Evolutionary conservation across 2,888 invertebrate species (phyloP), one percentile per base, ranked within the genome.

Genomic region (Conomelus anceps): DNA sequence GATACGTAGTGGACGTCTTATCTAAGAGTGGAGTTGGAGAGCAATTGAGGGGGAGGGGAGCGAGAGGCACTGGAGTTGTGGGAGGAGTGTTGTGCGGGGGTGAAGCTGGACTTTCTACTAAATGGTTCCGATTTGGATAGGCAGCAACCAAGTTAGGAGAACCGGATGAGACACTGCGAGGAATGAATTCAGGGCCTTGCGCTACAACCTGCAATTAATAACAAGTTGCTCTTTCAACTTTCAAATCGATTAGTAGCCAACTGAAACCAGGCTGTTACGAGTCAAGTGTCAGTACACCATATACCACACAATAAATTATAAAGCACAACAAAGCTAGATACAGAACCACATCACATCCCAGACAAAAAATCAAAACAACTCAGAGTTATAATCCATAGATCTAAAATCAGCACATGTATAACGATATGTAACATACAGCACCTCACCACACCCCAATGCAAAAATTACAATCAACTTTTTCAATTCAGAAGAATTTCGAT

Each of bases 171-270:
- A 91, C 91, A 92, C 91, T 90, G 93, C 93, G 89, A 92, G 94
- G 94, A 93, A 94, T 94, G 93, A 94, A 94, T 93, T 94, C 94
- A 90, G 94, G 94, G 91, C 94, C 94, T 92, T 94, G 94, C 90
- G 93, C 90, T 22, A 91, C 90, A 9, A 91, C 91, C 91, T 91
- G 89, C 22, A 85, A 23, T 9, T 23, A 89, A 22, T 22, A n/a
- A 24, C 26, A 87, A 26, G 22, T 24, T 26, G 29, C 23, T 29
- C 13, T 7, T 3, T 22, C 22, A 17, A 41, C 29, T 24, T 20
- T 17, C 63, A n/a, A 63, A 3, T 63, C 1, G 3, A 63, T 63
- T 63, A 63, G 63, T 63, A n/a, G 63, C 63, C 23, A 23, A 23
- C 17, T 88, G 63, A 11, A 11, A 63, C 84, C 22, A 20, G 1